Evolutionary conservation across 2,888 invertebrate species (phyloP), one percentile per base, ranked within the genome.

Genomic region (Philonicus albiceps): DNA sequence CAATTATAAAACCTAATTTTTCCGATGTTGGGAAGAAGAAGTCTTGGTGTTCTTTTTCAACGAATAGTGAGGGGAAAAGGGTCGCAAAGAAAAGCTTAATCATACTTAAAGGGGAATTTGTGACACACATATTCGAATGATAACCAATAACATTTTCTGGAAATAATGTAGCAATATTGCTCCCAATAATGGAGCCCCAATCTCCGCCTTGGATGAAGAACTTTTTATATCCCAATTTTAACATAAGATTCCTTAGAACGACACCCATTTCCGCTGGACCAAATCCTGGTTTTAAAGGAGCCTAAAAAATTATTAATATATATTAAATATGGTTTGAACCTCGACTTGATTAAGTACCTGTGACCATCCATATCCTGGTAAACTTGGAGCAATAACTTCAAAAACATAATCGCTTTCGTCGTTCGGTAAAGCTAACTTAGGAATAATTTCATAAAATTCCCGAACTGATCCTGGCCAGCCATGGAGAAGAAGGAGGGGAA

Each of bases 391-490:
- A 19, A 95, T 91, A 85, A 95, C 92, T 90, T 95, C 94, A 89
- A 95, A 95, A 1, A 94, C 94, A 88, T 94, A 93, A 88, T 94
- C 92, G 76, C 92, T 90, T 6, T 93, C 93, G 1, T 91, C 89
- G 49, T 93, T 91, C 0, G 91, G 88, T 73, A 93, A 89, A 0
- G 94, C 94, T n/a, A 97, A 92, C 75, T 94, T 90, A 0, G 96
- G 96, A 84, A 97, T 95, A 0, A 96, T 92, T 86, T 95, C 95
- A 90, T 96, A 96, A 91, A 97, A 97, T 92, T 98, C 98, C 19
- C 95, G 93, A 2, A 97, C 94, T 0, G 96, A 96, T 0, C 97
- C 97, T 0, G 98, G 97, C 98, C 98, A 98, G 53, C 98, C 98
- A 90, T 98, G 98, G 19, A 96, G 92, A 78, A 98, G 89, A 3